These are phyloP conservation scores for Echinops telfairi DNA, from an alignment of 2,113 vertebrate genomes.

Conservation along the genomic window DNA sequence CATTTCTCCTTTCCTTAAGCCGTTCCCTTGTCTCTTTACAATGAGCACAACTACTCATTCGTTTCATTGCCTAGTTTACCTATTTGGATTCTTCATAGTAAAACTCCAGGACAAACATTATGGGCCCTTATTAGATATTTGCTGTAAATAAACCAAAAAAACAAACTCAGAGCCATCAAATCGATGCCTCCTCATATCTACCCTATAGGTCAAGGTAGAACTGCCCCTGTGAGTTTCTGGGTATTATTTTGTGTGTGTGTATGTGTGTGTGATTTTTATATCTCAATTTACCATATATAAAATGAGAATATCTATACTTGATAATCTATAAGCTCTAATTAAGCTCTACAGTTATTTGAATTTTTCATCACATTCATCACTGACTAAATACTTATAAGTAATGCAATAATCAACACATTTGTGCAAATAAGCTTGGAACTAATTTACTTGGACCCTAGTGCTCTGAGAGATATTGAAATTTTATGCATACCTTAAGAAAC, in stretches of 20 bases:
- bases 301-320: not conserved
- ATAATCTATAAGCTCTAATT: not conserved
- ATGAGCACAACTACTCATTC: not conserved
- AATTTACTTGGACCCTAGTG: not conserved
- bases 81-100: not conserved
- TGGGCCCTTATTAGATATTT: not conserved
- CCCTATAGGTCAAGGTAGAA: too few species aligned
- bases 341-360: not conserved
- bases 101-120: not conserved
- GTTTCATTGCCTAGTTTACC: not conserved
- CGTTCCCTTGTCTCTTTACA: not conserved
- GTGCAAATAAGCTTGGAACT: not conserved
- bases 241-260: not conserved
- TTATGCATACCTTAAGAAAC: not conserved
- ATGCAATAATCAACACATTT: not conserved
- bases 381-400: not conserved
- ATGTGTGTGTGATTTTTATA: too few species aligned
- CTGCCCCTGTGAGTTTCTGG: too few species aligned
- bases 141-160: not conserved
- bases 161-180: too few species aligned
- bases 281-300: not conserved
- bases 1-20: constrained; percentile 14
- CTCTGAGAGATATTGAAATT: not conserved
- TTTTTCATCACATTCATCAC: constrained; percentile 1
- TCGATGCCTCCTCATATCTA: too few species aligned